Percentiles rank a stretch among this genome's conserved stretches.
Evolutionary conservation across 1,140 invertebrate species (phyloP).

Genomic region (Diachasma alloeum): DNA sequence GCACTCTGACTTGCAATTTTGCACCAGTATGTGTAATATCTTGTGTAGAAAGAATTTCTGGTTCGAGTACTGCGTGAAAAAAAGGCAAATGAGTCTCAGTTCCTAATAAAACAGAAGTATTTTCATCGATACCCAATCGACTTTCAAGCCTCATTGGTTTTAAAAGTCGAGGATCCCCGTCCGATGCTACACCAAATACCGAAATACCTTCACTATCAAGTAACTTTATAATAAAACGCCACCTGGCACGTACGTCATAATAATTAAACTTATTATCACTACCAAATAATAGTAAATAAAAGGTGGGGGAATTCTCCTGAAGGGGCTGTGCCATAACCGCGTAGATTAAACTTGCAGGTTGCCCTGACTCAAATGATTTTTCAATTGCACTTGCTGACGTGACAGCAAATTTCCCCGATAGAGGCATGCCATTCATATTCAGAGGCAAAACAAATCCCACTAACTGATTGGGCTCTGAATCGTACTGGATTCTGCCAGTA

Average conservation of each 20-base stretch:
- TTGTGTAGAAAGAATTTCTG: constrained; percentile 21
- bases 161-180: constrained; percentile 28
- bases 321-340: constrained; percentile 33
- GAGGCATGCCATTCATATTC: constrained; percentile 29
- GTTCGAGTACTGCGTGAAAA: constrained; percentile 24
- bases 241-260: constrained; percentile 27
- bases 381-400: constrained; percentile 33
- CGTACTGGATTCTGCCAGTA: constrained; percentile 36
- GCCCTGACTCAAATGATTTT: constrained; percentile 26
- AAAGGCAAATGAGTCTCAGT: constrained; percentile 8
- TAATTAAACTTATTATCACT: constrained; percentile 30
- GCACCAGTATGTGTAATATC: constrained; percentile 26
- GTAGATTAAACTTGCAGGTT: constrained; percentile 28
- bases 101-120: neutral
- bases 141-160: constrained; percentile 32
- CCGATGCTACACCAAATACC: constrained; percentile 28
- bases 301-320: constrained; percentile 11
- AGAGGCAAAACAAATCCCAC: constrained; percentile 38
- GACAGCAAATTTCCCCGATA: constrained; percentile 23
- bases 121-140: neutral
- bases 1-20: constrained; percentile 17
- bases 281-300: constrained; percentile 35
- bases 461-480: constrained; percentile 34
- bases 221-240: constrained; percentile 17
- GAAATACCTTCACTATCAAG: constrained; percentile 26